Conservation (phyloP, 2,113 vertebrate species). For the Alces alces region DNA sequence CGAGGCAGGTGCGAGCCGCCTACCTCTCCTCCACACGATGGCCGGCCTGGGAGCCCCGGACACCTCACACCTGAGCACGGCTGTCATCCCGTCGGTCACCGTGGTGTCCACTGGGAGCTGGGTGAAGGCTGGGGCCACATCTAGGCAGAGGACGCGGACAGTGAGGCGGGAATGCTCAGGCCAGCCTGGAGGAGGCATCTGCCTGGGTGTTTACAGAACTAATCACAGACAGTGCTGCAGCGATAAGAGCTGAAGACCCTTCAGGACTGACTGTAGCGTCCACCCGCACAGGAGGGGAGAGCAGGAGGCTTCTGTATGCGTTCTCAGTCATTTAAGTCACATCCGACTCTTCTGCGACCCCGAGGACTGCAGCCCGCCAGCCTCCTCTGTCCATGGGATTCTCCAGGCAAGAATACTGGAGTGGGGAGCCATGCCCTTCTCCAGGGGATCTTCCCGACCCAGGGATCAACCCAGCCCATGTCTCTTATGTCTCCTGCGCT, state of each 20-base stretch:
- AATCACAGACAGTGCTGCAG: neutral
- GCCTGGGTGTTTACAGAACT: conserved; percentile 18
- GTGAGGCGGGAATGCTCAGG: neutral
- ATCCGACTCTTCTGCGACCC: neutral
- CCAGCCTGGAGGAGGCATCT: neutral
- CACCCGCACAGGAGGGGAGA: neutral
- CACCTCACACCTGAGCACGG: conserved; percentile 88
- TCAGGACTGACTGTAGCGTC: conserved; percentile 49
- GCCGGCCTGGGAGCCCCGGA: conserved; percentile 92
- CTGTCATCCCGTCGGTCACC: conserved; percentile 87
- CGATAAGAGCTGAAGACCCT: conserved; percentile 26
- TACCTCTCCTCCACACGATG: conserved; percentile 94
- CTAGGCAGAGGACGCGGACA: conserved; percentile 72
- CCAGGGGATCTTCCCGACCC: neutral
- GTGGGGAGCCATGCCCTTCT: neutral
- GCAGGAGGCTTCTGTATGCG: neutral
- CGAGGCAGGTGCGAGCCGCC: rapidly evolving
- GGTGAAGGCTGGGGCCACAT: conserved; percentile 86
- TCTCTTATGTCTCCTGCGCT: neutral
- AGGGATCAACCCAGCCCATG: neutral
- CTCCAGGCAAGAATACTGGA: neutral
- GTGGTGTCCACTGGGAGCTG: conserved; percentile 85
- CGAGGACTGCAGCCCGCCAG: rapidly evolving
- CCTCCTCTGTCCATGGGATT: neutral
- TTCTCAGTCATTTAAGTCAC: rapidly evolving